phyloP scores from a whole-genome alignment of 2,797 vertebrate species.

The Xiphorhynchus erythropygius region DNA sequence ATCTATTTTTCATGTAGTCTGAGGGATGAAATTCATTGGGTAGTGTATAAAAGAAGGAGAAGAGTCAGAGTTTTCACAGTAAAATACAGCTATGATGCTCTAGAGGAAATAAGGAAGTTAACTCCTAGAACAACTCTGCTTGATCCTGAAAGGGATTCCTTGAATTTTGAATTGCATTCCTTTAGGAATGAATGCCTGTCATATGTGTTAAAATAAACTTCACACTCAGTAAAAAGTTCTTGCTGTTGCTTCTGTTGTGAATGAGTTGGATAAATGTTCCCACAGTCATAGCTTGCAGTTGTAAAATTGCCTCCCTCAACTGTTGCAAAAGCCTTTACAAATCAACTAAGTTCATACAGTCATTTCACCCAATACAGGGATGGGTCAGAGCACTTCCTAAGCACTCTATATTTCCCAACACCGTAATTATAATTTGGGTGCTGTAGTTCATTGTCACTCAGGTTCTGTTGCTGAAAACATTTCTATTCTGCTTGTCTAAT shows the following conservation, averaged over 20 bases:
- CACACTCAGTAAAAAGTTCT: not conserved
- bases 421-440: not conserved
- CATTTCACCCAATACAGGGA: not conserved
- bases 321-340: not conserved
- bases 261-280: not conserved
- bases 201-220: not conserved
- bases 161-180: not conserved
- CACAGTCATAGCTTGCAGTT: not conserved
- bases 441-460: not conserved
- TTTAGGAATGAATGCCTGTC: not conserved
- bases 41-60: not conserved
- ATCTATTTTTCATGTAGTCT: not conserved
- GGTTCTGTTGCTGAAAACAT: not conserved
- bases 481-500: not conserved
- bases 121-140: not conserved
- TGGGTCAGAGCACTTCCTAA: not conserved
- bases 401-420: not conserved
- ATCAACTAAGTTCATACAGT: not conserved
- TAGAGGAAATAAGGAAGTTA: not conserved
- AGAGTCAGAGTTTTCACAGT: not conserved
- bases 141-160: not conserved
- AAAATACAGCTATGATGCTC: not conserved
- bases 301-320: not conserved
- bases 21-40: not conserved
- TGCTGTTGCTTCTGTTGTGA: not conserved